Evolutionary conservation across 2,888 invertebrate species (phyloP).

Genomic region (Monoplex corrugatus): DNA sequence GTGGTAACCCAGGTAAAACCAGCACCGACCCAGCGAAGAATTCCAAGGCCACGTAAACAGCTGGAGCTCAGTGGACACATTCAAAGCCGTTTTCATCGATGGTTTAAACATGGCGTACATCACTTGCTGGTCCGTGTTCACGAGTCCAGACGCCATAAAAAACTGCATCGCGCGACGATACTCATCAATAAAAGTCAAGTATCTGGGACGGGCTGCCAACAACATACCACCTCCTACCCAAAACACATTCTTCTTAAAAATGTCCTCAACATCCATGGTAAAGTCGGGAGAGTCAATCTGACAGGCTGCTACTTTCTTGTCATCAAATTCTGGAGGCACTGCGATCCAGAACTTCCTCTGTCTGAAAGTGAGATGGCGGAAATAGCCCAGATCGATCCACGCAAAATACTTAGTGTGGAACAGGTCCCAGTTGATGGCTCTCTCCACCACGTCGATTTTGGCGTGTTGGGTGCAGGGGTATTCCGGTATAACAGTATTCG

Average conservation of each 20-base stretch:
- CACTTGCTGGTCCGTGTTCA: constrained; percentile 61
- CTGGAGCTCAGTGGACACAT: background rate
- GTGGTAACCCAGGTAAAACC: constrained; percentile 40
- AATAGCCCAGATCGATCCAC: constrained; percentile 70
- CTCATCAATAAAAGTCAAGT: constrained; percentile 47
- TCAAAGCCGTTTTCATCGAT: background rate
- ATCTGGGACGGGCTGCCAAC: constrained; percentile 46
- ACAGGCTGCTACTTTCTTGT: constrained; percentile 50
- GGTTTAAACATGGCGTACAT: constrained; percentile 46
- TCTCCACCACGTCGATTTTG: constrained; percentile 62
- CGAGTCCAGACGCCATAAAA: constrained; percentile 55
- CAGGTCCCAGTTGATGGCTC: constrained; percentile 54
- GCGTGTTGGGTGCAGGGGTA: constrained; percentile 67
- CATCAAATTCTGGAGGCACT: constrained; percentile 51
- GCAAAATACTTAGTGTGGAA: constrained; percentile 62
- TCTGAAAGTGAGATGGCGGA: constrained; percentile 56
- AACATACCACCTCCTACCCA: constrained; percentile 64
- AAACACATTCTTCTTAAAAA: constrained; percentile 58
- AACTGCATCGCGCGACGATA: constrained; percentile 53
- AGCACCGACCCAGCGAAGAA: background rate
- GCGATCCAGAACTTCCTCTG: constrained; percentile 56
- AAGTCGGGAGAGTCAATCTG: constrained; percentile 28
- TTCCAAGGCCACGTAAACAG: constrained; percentile 15
- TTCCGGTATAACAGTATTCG: constrained; percentile 68
- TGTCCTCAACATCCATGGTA: constrained; percentile 33